Evolutionary conservation across 2,797 vertebrate genomes (phyloP).

Genomic region (Notamacropus eugenii): DNA sequence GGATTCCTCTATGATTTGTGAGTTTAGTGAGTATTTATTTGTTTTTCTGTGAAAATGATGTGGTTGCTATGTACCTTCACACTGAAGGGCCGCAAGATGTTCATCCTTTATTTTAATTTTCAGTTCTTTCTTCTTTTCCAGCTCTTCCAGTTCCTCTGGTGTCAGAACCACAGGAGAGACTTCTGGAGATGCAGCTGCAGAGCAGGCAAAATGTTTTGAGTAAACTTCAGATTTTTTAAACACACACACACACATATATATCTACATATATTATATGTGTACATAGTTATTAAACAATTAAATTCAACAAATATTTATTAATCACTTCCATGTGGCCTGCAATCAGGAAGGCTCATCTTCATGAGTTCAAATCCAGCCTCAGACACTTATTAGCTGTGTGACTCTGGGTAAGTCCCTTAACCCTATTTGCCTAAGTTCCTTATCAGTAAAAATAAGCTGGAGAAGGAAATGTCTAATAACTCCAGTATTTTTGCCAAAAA

Average conservation of each 20-base stretch:
- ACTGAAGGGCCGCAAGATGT: conserved; percentile 85
- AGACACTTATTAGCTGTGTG: not conserved
- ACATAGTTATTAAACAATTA: not conserved
- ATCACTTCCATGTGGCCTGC: not conserved
- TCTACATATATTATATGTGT: not conserved
- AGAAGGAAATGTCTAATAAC: no score
- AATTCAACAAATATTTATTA: not conserved
- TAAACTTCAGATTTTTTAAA: not conserved
- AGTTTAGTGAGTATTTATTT: not conserved
- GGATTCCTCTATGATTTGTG: not conserved
- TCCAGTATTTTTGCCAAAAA: no score
- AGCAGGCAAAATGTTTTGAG: not conserved
- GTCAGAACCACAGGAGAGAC: conserved; percentile 59
- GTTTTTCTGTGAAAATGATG: conserved; percentile 10
- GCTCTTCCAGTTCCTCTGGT: conserved; percentile 80
- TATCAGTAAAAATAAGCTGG: no score
- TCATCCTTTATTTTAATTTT: conserved; percentile 88
- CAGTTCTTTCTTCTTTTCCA: conserved; percentile 78
- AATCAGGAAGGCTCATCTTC: not conserved
- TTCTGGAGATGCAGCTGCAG: conserved; percentile 80
- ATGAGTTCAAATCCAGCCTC: not conserved
- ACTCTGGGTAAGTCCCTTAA: not conserved
- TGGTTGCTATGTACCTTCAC: conserved; percentile 87
- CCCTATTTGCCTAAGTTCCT: not conserved
- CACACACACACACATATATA: not conserved